These are phyloP conservation scores for Bubo scandiacus DNA, from an alignment of 2,113 vertebrate species.

Conservation along the genomic window DNA sequence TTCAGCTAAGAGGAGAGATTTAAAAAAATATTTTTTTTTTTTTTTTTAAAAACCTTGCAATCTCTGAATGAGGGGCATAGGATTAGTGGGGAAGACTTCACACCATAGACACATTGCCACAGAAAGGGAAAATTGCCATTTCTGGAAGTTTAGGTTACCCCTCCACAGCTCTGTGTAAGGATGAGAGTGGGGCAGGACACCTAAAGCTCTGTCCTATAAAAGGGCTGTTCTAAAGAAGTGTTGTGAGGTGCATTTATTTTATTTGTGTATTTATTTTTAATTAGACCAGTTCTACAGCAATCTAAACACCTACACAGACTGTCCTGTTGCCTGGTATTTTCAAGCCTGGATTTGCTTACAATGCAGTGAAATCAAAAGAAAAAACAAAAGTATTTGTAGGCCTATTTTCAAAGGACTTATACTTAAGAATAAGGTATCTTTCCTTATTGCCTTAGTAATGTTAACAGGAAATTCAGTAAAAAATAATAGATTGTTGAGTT, in stretches of 20 bases:
- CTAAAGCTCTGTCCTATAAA: neutral
- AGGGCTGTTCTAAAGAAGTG: neutral
- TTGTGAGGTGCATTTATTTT: neutral
- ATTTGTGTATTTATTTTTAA: neutral
- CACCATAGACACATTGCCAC: neutral
- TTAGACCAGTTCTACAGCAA: neutral
- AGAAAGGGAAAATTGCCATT: neutral
- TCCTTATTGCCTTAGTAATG: neutral
- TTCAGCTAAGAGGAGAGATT: neutral
- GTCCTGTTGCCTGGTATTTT: neutral
- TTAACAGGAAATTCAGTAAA: neutral
- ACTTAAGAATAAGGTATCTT: neutral
- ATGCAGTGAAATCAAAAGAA: neutral
- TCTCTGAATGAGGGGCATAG: neutral
- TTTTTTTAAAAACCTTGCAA: neutral
- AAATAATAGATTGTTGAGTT: neutral
- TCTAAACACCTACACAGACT: neutral
- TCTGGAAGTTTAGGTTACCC: neutral
- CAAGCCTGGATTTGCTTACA: neutral
- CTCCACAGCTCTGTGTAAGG: fast-evolving
- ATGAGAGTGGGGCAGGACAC: neutral
- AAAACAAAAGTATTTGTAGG: neutral
- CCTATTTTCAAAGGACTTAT: neutral
- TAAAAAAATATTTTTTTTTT: neutral
- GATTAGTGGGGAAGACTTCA: neutral